These are phyloP conservation scores for Pipra filicauda DNA, from an alignment of 2,113 vertebrate species.

Conservation along the genomic window DNA sequence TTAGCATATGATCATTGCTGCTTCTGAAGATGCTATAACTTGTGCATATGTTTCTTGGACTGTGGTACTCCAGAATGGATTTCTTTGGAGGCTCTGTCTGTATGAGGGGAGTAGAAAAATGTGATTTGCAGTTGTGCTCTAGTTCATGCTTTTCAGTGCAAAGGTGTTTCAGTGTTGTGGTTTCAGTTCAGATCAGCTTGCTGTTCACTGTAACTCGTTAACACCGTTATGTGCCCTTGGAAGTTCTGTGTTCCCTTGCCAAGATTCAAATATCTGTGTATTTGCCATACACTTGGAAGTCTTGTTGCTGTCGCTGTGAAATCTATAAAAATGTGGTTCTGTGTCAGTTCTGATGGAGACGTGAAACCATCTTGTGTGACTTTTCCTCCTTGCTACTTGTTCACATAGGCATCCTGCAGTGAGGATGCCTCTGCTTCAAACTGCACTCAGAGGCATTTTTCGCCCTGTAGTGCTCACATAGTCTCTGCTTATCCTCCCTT, in stretches of 20 bases:
- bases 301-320: neutral
- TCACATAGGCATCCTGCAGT: neutral
- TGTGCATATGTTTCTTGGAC: neutral
- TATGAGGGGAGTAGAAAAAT: neutral
- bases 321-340: neutral
- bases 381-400: neutral
- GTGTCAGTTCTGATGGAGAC: neutral
- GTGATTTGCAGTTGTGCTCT: neutral
- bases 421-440: neutral
- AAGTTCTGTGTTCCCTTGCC: neutral
- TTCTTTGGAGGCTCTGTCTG: neutral
- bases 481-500: neutral
- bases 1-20: neutral
- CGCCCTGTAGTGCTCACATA: neutral
- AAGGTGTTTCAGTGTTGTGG: neutral
- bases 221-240: neutral
- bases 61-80: neutral
- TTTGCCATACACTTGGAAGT: neutral
- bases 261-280: neutral
- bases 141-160: neutral
- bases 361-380: neutral
- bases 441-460: neutral
- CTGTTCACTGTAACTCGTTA: neutral
- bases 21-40: neutral
- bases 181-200: neutral